Evolutionary conservation across 2,113 vertebrate species (phyloP).

Genomic region (Psephotus haematonotus): DNA sequence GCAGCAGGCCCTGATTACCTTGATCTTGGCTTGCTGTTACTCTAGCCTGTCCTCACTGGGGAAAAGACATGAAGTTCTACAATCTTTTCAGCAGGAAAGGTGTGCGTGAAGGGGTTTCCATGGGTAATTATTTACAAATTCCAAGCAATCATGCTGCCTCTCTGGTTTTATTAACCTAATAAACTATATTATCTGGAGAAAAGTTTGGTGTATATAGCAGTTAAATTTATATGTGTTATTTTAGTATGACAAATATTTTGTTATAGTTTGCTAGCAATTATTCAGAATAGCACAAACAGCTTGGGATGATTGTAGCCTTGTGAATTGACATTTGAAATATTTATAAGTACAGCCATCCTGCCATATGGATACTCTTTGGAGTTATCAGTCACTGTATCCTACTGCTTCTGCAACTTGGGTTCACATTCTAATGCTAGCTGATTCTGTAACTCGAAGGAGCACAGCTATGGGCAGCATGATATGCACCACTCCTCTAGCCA

Average conservation of each 20-base stretch:
- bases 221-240: constrained; percentile 66
- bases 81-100: background rate
- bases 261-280: constrained; percentile 67
- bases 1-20: constrained; percentile 9
- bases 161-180: constrained; percentile 56
- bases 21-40: background rate
- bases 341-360: constrained; percentile 70
- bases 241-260: constrained; percentile 70
- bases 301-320: constrained; percentile 67
- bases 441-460: background rate
- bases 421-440: background rate
- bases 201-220: constrained; percentile 35
- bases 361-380: constrained; percentile 67
- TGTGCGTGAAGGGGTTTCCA: background rate
- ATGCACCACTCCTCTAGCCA: background rate
- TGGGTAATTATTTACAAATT: constrained; percentile 57
- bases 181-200: constrained; percentile 53
- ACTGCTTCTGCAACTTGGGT: background rate
- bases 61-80: constrained; percentile 1
- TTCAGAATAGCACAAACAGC: constrained; percentile 70
- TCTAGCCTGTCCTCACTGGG: background rate
- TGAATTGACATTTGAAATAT: constrained; percentile 77
- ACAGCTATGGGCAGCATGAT: background rate
- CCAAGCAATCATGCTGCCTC: background rate
- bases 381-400: constrained; percentile 45